Evolutionary conservation across 1,140 invertebrate species (phyloP), one percentile per base, ranked within the genome.

Genomic region (Zaprionus africanus): DNA sequence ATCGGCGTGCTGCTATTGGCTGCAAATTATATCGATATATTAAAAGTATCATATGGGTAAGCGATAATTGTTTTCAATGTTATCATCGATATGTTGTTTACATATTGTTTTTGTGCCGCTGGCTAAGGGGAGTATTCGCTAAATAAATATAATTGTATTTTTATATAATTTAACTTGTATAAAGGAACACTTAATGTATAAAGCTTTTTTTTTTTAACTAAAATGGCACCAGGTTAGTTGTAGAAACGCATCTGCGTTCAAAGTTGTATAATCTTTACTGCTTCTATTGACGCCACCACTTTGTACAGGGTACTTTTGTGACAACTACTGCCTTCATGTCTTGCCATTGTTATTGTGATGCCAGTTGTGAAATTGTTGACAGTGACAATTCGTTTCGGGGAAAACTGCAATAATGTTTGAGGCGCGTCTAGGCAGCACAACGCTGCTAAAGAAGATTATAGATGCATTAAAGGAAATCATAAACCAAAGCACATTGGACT

Each of bases 381-480:
- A 75, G 67, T 38, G 41, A 46, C 46, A 68, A 13, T 54, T 15
- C n/a, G 9, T 17, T 49, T 34, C 15, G 57, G 24, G 36, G 31
- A 41, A 49, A 36, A 49, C 49, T 41, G 26, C 15, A 63, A 70
- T 49, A 26, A 90, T 99, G 99, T 99, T 99, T 93, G 99, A 99
- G 94, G 99, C 99, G 93, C 96, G 98, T 86, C 94, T 99, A 78
- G 94, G 96, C 57, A 96, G 97, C 84, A 98, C 98, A 93, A 95
- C 96, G 34, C 95, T 98, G 64, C 94, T 99, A 73, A 99, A 99
- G 94, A 99, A 99, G 93, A 96, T 99, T 22, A 94, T 99, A 69
- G 99, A 99, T 91, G 98, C 99, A 2, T 97, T 99, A 54, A 99
- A 99, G 93, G 98, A 99, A 91, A 95, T 99, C 19, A 93, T 99